Conservation (phyloP, 2,888 invertebrate genomes). For the Aspidiotus rigidus region DNA sequence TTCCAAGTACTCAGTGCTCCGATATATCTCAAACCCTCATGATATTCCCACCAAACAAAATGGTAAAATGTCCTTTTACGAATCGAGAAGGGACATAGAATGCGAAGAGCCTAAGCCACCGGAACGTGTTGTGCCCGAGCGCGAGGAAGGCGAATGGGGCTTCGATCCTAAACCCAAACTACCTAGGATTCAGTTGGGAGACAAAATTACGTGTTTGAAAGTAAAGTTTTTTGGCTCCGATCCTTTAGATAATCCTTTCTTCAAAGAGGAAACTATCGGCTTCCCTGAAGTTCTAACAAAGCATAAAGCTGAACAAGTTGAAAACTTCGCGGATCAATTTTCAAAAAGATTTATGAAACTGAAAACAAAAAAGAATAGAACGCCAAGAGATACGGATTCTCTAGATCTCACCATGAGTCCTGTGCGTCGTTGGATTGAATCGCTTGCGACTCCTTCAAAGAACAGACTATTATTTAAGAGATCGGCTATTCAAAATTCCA, state of each 20-base stretch:
- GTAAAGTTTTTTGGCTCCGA: slow-evolving; percentile 64
- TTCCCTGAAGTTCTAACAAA: slow-evolving; percentile 37
- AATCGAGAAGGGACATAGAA: slow-evolving; percentile 45
- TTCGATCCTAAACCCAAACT: slow-evolving; percentile 40
- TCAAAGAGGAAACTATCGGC: slow-evolving; percentile 45
- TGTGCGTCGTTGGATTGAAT: slow-evolving; percentile 9
- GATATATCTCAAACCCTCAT: slow-evolving; percentile 56
- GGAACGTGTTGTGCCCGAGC: slow-evolving; percentile 40
- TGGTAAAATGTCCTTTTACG: slow-evolving; percentile 63
- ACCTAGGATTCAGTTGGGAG: slow-evolving; percentile 56
- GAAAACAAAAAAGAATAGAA: background rate
- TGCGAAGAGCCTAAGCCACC: slow-evolving; percentile 43
- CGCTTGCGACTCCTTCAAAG: background rate
- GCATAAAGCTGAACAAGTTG: slow-evolving; percentile 27
- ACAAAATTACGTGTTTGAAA: slow-evolving; percentile 65
- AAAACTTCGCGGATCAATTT: slow-evolving; percentile 1
- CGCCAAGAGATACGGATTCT: background rate
- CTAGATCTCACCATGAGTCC: background rate
- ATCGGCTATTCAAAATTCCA: background rate
- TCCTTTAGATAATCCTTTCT: slow-evolving; percentile 66
- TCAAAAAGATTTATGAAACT: background rate
- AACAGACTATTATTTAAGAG: background rate
- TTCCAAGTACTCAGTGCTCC: slow-evolving; percentile 53
- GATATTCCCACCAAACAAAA: slow-evolving; percentile 54
- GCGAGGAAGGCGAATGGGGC: slow-evolving; percentile 40